Evolutionary conservation across 1,140 invertebrate species (phyloP).

Genomic region (Idris sp.): DNA sequence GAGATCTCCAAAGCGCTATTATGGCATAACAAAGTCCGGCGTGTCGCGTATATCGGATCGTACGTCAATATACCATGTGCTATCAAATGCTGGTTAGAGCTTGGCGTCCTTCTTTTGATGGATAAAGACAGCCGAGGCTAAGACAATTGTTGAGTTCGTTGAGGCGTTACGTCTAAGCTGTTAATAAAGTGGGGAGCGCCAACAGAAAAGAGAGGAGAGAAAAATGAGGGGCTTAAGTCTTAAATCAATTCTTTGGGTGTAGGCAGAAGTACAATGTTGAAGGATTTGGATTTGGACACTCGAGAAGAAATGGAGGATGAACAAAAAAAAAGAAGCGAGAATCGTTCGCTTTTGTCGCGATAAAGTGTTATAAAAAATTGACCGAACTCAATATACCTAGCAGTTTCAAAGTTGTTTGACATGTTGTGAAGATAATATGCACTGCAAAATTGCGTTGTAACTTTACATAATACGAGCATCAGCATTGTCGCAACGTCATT

Average conservation of each 20-base stretch:
- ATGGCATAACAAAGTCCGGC: conserved; percentile 75
- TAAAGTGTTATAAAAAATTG: not conserved
- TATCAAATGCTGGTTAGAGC: conserved; percentile 22
- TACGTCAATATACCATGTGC: conserved; percentile 69
- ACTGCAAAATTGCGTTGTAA: conserved; percentile 4
- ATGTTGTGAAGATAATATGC: conserved; percentile 1
- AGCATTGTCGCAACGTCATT: conserved; percentile 2
- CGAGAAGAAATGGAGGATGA: too few species aligned
- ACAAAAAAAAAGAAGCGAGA: not conserved
- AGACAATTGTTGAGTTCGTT: conserved; percentile 34
- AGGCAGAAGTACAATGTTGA: too few species aligned
- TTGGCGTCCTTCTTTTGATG: conserved; percentile 31
- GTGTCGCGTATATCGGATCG: conserved; percentile 71
- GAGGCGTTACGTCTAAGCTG: conserved; percentile 16
- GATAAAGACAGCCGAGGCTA: conserved; percentile 25
- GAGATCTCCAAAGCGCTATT: too few species aligned
- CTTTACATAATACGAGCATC: conserved; percentile 11
- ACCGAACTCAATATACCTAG: too few species aligned
- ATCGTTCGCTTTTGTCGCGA: not conserved
- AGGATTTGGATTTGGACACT: too few species aligned
- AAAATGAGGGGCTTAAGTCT: too few species aligned
- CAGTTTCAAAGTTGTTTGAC: not conserved
- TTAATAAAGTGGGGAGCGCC: conserved; percentile 25
- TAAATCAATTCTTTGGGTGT: too few species aligned
- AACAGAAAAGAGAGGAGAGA: too few species aligned